Evolutionary conservation across 2,888 invertebrate genomes (phyloP), one percentile per base, ranked within the genome.

Genomic region (Apotomis betuletana): DNA sequence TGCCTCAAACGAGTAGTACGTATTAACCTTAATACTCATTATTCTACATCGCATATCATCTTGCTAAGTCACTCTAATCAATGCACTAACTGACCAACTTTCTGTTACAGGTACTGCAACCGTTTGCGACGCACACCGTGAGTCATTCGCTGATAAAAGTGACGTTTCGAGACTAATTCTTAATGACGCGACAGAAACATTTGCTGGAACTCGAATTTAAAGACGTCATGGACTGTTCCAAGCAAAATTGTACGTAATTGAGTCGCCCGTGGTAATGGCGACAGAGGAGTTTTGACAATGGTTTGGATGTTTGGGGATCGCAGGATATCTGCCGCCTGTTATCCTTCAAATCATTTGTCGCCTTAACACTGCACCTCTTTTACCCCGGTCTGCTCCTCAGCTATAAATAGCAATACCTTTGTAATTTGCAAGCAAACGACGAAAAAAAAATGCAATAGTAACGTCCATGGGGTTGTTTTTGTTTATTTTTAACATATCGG

Each of bases 41-140:
- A 49, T 49, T 9, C 9, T 10, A 0, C 3, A 10, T 10, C 12
- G n/a, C 57, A 5, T 5, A 36, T 57, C 38, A 58, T 9, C 55
- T 73, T 63, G 73, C 76, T 74, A 75, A 76, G 58, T 74, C 71
- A 68, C 75, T 74, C 77, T 79, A 80, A 80, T 73, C 52, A 77
- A 74, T 77, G 76, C 74, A 80, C 79, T 78, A 81, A 83, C 80
- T 84, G 77, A 84, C 82, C 79, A 83, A 83, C 80, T 86, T 86
- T 87, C 81, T 80, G 78, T 92, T 92, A 74, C 92, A 92, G 92
- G 92, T 92, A 92, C 87, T 85, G 89, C 90, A 91, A 88, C 87
- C 81, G 86, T 87, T 86, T 87, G 83, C 89, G 84, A 84, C 86
- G 85, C 81, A 82, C 85, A 87, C 86, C 86, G 92, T 92, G 91